Base-by-base conservation (phyloP, 2,113 vertebrate species). In the Myodes glareolus region DNA sequence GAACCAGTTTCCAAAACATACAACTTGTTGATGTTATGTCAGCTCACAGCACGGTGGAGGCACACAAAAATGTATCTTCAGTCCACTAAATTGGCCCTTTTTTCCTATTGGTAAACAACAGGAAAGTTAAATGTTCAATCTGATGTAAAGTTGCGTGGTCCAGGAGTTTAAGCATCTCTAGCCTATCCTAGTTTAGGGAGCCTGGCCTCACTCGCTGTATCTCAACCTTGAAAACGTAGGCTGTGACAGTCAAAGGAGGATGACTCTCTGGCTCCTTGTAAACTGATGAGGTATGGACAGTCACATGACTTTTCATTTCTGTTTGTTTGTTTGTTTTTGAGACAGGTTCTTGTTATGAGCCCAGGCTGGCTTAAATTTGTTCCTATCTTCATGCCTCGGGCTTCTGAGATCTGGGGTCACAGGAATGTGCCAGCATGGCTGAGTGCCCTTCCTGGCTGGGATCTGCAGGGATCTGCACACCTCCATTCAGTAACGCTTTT, bases 91-190 rank as follows among this genome's bases (percentile, higher is more conserved):
- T 9, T 86, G 12, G 25, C 19, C 61, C 45, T 76, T 58, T 23
- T 63, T 42, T 3, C 25, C 7, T 27, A 42, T 29, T 87, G 85
- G 36, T 63, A 55, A 90, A 10, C 77, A 6, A 7, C 33, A 61
- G 39, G 72, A 97, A 92, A 89, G 39, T 42, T 73, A 77, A 89
- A 27, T 91, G 39, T 61, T 27, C 73, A 78, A 31, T 82, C 14
- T 72, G 29, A 67, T 72, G 93, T 82, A 94, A 93, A 91, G 33
- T 1, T n/a, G 67, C 75, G 47, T 10, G n/a, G 4, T 68, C n/a
- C 36, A 29, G 33, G 27, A 68, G 68, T 65, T 77, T 47, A 88
- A 80, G 4, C n/a, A 23, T 73, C 19, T 25, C 9, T 89, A 42
- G 67, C n/a, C 85, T 47, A 25, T 78, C 52, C 39, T 65, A 23